Evolutionary conservation across 2,113 vertebrate species (phyloP).

Genomic region (Condylura cristata): DNA sequence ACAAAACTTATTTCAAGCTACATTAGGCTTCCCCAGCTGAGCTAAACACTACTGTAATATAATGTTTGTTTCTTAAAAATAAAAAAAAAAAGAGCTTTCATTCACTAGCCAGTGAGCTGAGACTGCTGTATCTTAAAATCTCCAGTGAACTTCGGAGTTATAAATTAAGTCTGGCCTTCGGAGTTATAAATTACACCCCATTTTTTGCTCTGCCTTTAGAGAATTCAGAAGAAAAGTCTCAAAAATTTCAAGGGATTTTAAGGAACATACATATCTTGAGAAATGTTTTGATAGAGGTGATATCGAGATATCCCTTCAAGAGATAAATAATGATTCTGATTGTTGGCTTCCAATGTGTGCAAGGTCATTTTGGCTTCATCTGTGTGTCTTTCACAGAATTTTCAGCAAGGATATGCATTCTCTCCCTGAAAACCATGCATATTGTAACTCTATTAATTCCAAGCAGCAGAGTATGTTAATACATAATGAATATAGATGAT

Average conservation of each 20-base stretch:
- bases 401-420: neutral
- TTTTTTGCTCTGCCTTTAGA: slow-evolving; percentile 39
- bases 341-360: neutral
- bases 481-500: neutral
- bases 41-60: slow-evolving; percentile 79
- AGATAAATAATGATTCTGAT: neutral
- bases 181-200: slow-evolving; percentile 43
- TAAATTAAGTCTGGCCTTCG: slow-evolving; percentile 39
- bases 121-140: slow-evolving; percentile 71
- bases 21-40: slow-evolving; percentile 83
- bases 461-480: neutral
- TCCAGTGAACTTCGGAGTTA: slow-evolving; percentile 46
- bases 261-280: neutral
- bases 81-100: slow-evolving; percentile 49
- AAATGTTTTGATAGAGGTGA: neutral
- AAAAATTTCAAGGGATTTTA: slow-evolving; percentile 39
- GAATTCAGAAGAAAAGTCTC: neutral
- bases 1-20: slow-evolving; percentile 90
- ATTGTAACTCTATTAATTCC: neutral
- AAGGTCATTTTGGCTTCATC: neutral
- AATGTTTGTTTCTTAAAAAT: slow-evolving; percentile 77
- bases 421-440: neutral
- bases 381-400: neutral
- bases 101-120: slow-evolving; percentile 74
- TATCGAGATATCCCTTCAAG: neutral